A percentile compares a stretch with the other conserved stretches of the same genome.
These are phyloP conservation scores for Glareola pratincola DNA, from an alignment of 2,113 vertebrate species.

Conservation along the genomic window DNA sequence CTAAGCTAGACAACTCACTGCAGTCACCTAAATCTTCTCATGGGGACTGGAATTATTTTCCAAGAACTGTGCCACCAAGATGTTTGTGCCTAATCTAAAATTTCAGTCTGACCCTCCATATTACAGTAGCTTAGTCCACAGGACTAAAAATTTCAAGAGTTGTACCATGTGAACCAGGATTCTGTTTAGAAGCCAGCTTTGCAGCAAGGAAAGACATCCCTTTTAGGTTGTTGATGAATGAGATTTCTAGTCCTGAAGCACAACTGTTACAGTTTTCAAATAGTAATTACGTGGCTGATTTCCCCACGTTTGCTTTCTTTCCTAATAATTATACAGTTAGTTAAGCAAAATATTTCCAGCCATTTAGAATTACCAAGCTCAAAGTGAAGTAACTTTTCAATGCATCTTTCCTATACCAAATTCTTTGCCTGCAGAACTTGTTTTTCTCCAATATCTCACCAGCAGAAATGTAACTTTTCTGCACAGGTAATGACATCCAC, in stretches of 20 bases:
- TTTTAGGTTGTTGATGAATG: not conserved
- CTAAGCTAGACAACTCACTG: not conserved
- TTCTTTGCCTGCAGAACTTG: not conserved
- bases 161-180: not conserved
- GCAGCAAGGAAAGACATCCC: not conserved
- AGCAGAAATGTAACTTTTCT: not conserved
- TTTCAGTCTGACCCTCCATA: not conserved
- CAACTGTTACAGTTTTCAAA: not conserved
- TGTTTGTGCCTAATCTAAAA: not conserved
- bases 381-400: not conserved
- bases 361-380: not conserved
- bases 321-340: not conserved
- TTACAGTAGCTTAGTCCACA: not conserved
- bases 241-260: not conserved
- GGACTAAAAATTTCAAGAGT: not conserved
- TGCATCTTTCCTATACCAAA: not conserved
- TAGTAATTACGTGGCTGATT: not conserved
- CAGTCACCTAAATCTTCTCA: not conserved
- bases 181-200: not conserved
- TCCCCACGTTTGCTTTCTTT: not conserved
- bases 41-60: not conserved
- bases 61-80: not conserved
- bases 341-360: not conserved
- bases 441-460: not conserved
- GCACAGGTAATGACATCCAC: not conserved